Evolutionary conservation across 2,113 vertebrate genomes (phyloP), one percentile per base, ranked within the genome.

Genomic region (Hymenochirus boettgeri): DNA sequence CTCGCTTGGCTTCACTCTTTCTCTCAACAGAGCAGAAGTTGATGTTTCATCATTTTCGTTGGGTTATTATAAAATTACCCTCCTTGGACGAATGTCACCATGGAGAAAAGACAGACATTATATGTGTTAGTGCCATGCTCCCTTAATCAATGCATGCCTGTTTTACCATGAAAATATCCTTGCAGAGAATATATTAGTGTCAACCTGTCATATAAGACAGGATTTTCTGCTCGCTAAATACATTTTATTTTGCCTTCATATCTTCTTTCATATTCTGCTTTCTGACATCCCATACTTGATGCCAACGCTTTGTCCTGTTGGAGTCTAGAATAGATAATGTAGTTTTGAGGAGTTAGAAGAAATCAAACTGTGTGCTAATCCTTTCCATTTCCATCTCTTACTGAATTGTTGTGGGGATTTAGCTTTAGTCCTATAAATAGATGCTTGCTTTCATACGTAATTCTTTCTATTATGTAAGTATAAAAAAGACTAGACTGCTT

Each of bases 171-270:
- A 39, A 66, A 59, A 57, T 57, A 51, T 27, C 45, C 42, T 48
- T 25, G 48, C 25, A 59, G 21, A 66, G 64, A 55, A 66, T 66
- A 66, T 66, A 66, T 66, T 66, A 66, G 64, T 66, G 64, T 66
- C 64, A 66, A 56, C 31, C 64, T 66, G 64, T 66, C 55, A 66
- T 18, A 66, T 52, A 56, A 58, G 64, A 58, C 33, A 58, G 64
- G 46, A 56, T 66, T 46, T 66, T 66, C 55, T 66, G 55, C 55
- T 58, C 64, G 59, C 64, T 66, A 66, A 66, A 66, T 66, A 66
- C 46, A 46, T n/a, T 66, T 66, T 46, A 66, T 66, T 66, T 66
- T 33, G 64, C 55, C 59, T 66, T 58, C 64, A 66, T 58, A 66
- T 66, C 64, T 58, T 56, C 58, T 58, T 58, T 66, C 55, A 66